phyloP scores from a whole-genome alignment of 2,888 invertebrate genomes.

The Xestoiulus laeticollis region DNA sequence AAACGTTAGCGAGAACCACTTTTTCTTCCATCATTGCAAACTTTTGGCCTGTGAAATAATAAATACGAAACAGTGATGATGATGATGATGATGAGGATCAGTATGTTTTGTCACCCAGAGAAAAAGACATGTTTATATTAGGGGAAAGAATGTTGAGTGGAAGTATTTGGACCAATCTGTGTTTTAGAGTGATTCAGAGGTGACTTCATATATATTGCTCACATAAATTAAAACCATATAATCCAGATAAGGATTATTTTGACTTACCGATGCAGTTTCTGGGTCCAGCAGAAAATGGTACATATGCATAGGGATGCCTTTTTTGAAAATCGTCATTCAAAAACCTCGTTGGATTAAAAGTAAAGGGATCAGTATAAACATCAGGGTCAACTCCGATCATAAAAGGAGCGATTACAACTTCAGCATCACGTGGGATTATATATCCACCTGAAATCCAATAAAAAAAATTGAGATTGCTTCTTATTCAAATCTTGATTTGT shows the following conservation, averaged over 20 bases:
- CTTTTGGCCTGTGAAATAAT: constrained; percentile 48
- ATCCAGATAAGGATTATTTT: background rate
- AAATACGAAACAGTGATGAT: too few relatives aligned
- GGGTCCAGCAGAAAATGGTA: constrained; percentile 56
- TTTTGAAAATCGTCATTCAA: constrained; percentile 19
- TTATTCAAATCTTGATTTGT: background rate
- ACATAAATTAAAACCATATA: background rate
- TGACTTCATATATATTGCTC: too few relatives aligned
- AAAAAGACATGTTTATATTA: background rate
- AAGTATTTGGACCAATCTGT: too few relatives aligned
- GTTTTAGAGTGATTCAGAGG: too few relatives aligned
- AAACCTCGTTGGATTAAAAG: constrained; percentile 45
- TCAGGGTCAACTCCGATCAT: background rate
- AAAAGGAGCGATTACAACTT: background rate
- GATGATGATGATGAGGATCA: background rate
- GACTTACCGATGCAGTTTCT: constrained; percentile 55
- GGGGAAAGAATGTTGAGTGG: background rate
- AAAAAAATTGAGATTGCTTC: background rate
- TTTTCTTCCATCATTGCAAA: constrained; percentile 56
- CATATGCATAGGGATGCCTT: constrained; percentile 50
- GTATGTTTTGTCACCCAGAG: background rate
- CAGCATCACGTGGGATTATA: background rate
- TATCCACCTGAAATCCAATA: background rate
- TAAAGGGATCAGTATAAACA: background rate
- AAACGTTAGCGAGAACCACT: constrained; percentile 48